Evolutionary conservation across 2,113 vertebrate species (phyloP), one percentile per base, ranked within the genome.

Genomic region (Sigmodon hispidus): DNA sequence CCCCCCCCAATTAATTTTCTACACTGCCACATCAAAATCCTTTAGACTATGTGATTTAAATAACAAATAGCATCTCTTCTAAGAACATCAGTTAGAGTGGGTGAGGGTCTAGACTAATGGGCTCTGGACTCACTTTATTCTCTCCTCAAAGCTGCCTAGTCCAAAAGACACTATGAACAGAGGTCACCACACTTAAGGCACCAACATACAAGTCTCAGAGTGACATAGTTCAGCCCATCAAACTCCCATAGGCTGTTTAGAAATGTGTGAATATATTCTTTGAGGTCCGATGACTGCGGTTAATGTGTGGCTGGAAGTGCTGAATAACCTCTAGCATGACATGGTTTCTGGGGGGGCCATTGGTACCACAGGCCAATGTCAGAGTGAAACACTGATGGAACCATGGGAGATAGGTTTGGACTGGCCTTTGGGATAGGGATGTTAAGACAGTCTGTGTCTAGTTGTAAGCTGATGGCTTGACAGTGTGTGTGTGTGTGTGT

Each of bases 211-310:
- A 69, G 36, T 55, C 86, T 65, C 19, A 31, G 40, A 84, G 36
- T 57, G 55, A 90, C n/a, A 52, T 13, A 45, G 1, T 59, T 79
- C 6, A 89, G 55, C 9, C 7, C 34, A 2, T 69, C 40, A 55
- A 55, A 73, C 9, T 40, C 11, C 70, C 19, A 31, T 3, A 13
- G 15, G n/a, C 2, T 79, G 21, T 89, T 79, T 70, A 55, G 70
- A 87, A 92, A 92, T 22, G n/a, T 50, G 67, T 91, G 86, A 81
- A 36, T 87, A 36, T 86, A 22, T 31, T 40, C 88, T 80, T 31
- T 76, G 34, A 84, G 70, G 19, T 59, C 55, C 3, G 31, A 3
- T 48, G 36, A 57, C 11, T 31, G 10, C 34, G 31, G 45, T 70
- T 67, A n/a, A 48, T 83, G 43, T 73, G 59, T 17, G 72, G 31